These are phyloP conservation scores for Cetoscarus ocellatus DNA, from an alignment of 2,797 vertebrate species.

Conservation along the genomic window DNA sequence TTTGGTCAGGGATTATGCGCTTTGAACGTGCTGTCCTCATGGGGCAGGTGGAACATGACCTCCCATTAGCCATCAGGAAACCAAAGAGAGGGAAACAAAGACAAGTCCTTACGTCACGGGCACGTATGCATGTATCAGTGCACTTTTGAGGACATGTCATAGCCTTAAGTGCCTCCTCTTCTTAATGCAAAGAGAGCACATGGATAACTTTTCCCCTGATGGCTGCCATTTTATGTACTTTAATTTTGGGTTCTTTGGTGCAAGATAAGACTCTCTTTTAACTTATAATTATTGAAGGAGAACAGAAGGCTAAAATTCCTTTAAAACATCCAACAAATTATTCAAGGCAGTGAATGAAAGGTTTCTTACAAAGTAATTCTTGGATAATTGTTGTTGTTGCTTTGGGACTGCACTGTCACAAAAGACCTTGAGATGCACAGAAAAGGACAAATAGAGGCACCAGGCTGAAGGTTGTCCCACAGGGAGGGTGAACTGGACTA, in stretches of 20 bases:
- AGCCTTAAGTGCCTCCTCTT: constrained; percentile 15
- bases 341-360: not conserved
- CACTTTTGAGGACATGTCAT: not conserved
- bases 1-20: constrained; percentile 81
- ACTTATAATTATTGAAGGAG: constrained; percentile 27
- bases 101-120: constrained; percentile 49
- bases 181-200: constrained; percentile 12
- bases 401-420: not conserved
- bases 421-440: not conserved
- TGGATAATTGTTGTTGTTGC: too few species aligned
- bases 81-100: constrained; percentile 80
- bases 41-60: constrained; percentile 83
- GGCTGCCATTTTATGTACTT: constrained; percentile 2
- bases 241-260: constrained; percentile 16
- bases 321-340: constrained; percentile 15
- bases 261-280: constrained; percentile 29
- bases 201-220: not conserved
- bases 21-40: constrained; percentile 66
- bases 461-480: not conserved
- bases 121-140: constrained; percentile 20
- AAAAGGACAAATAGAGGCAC: not conserved
- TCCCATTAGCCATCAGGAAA: constrained; percentile 77
- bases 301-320: not conserved
- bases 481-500: not conserved
- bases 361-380: not conserved